Percentiles rank a stretch among this genome's conserved stretches.
These are phyloP conservation scores for Chymomyza procnemis DNA, from an alignment of 2,888 invertebrate genomes.

Conservation along the genomic window DNA sequence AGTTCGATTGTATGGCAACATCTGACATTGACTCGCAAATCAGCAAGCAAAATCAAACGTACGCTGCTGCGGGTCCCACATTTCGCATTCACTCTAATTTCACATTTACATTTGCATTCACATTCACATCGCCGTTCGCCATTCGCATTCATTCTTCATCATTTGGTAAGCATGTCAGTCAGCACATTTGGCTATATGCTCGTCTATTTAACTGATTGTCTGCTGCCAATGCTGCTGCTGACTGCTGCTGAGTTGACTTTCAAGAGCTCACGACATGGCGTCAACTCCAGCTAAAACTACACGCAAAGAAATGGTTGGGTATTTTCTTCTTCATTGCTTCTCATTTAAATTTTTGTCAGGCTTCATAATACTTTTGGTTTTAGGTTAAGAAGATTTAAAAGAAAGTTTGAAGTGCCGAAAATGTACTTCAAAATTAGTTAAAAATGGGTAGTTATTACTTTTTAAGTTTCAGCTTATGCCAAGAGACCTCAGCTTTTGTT, in stretches of 20 bases:
- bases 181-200: conserved; percentile 57
- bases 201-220: conserved; percentile 68
- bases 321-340: neutral
- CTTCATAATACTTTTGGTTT: too few species aligned
- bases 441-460: too few species aligned
- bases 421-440: too few species aligned
- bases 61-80: conserved; percentile 59
- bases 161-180: conserved; percentile 69
- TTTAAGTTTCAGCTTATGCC: too few species aligned
- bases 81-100: conserved; percentile 24
- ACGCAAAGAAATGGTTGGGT: neutral
- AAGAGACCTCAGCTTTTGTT: too few species aligned
- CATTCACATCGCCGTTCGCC: conserved; percentile 2
- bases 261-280: neutral
- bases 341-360: too few species aligned
- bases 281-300: neutral
- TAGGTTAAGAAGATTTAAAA: too few species aligned
- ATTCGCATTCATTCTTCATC: conserved; percentile 66
- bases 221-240: conserved; percentile 31
- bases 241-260: neutral
- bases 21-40: conserved; percentile 53
- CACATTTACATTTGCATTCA: conserved; percentile 46
- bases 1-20: conserved; percentile 5
- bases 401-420: too few species aligned
- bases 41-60: conserved; percentile 54